Conservation (phyloP, 1,140 invertebrate genomes). For the Caerostris darwini region DNA sequence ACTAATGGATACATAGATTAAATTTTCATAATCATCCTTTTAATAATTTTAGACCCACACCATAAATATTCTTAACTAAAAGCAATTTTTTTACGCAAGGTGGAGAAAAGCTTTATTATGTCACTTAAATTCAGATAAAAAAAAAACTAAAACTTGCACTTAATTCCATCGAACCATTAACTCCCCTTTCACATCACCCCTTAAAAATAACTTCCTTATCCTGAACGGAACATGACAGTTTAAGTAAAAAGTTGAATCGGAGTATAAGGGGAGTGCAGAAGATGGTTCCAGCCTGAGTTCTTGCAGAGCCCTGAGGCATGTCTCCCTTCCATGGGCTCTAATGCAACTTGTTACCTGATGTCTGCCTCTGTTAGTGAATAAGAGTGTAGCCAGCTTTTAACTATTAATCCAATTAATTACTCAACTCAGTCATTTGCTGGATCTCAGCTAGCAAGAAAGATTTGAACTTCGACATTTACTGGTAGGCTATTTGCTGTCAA, state of each 20-base stretch:
- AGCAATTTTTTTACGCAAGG: not conserved
- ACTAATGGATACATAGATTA: too few relatives aligned
- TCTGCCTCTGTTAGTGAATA: not conserved
- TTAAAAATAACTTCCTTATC: conserved; percentile 45
- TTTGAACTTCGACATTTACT: conserved; percentile 14
- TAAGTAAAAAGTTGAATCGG: conserved; percentile 37
- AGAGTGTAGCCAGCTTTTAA: not conserved
- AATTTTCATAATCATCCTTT: too few relatives aligned
- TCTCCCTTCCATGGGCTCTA: not conserved
- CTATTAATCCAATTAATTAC: conserved; percentile 38
- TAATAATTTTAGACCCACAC: too few relatives aligned
- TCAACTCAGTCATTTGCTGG: not conserved
- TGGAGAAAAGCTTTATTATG: not conserved
- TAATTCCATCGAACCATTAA: not conserved
- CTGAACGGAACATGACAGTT: conserved; percentile 43
- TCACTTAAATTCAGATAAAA: not conserved
- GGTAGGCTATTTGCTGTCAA: not conserved
- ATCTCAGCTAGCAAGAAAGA: not conserved
- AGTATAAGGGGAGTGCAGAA: not conserved
- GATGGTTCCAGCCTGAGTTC: not conserved
- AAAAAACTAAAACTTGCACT: too few relatives aligned
- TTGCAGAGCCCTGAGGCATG: not conserved
- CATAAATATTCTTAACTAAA: too few relatives aligned
- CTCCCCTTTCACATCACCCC: not conserved
- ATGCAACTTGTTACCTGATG: not conserved